Percentiles rank a stretch among this genome's conserved stretches.
Conservation (phyloP, 2,797 vertebrate genomes). For the Neostethus bicornis region DNA sequence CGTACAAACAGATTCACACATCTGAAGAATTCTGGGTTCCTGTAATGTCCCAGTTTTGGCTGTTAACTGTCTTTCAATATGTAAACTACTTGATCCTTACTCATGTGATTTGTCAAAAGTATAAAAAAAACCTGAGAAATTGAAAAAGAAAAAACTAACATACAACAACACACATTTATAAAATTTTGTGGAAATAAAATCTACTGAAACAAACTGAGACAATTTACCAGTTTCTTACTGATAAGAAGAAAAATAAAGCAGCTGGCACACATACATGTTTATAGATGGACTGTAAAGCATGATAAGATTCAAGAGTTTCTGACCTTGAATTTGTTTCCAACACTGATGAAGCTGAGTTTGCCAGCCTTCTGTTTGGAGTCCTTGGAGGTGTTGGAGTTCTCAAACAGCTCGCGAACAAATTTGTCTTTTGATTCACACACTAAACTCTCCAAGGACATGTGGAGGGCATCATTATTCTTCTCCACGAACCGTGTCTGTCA, state of each 20-base stretch:
- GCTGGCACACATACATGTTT: neutral
- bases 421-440: constrained; percentile 97
- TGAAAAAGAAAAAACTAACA: too few relatives aligned
- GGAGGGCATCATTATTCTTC: constrained; percentile 98
- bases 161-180: too few relatives aligned
- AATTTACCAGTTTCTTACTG: too few relatives aligned
- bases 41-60: too few relatives aligned
- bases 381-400: constrained; percentile 89
- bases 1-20: too few relatives aligned
- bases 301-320: constrained; percentile 21
- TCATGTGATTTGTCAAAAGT: constrained; percentile 7
- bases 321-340: constrained; percentile 99
- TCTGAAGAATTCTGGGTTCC: too few relatives aligned
- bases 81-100: too few relatives aligned
- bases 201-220: too few relatives aligned
- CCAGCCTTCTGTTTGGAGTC: constrained; percentile 97
- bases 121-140: constrained; percentile 20
- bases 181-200: too few relatives aligned
- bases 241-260: too few relatives aligned
- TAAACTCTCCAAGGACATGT: constrained; percentile 97
- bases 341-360: constrained; percentile 97
- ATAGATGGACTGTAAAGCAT: neutral
- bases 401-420: constrained; percentile 94
- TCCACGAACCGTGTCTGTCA: constrained; percentile 95
- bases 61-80: too few relatives aligned